phyloP scores from a whole-genome alignment of 1,140 invertebrate genomes.

The Diplogasteroides magnus region DNA sequence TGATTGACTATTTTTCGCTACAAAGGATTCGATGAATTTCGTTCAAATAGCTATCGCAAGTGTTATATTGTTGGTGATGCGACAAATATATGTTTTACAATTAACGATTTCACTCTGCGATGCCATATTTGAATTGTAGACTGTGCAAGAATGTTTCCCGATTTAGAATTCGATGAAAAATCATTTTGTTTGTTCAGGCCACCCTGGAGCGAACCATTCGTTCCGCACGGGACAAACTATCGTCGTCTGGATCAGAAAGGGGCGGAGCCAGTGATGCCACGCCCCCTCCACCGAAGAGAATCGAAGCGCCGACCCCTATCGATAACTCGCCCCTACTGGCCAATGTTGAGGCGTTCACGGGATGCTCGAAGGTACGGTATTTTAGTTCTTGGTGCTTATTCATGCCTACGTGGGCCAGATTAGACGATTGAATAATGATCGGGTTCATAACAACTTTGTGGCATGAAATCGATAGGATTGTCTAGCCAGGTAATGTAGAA shows the following conservation, averaged over 20 bases:
- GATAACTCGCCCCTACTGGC: not conserved
- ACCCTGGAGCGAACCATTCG: not conserved
- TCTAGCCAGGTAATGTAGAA: no score
- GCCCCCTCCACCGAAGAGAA: not conserved
- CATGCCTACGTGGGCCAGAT: no score
- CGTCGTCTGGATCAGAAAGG: no score
- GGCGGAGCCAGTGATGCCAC: not conserved
- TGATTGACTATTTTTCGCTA: no score
- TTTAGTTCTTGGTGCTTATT: no score
- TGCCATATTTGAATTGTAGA: no score
- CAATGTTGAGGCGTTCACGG: not conserved
- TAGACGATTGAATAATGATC: no score
- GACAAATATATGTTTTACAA: not conserved
- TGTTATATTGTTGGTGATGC: not conserved
- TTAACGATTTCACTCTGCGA: no score
- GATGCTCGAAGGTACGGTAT: not conserved
- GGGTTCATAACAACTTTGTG: no score
- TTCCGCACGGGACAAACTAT: not conserved
- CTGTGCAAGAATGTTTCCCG: not conserved
- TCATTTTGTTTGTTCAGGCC: not conserved
- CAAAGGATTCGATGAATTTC: not conserved
- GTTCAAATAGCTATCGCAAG: not conserved
- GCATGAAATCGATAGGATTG: no score
- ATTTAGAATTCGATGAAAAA: not conserved
- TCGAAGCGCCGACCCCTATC: not conserved